These are phyloP conservation scores for Empidonax traillii DNA, from an alignment of 2,113 vertebrate genomes.

Conservation along the genomic window DNA sequence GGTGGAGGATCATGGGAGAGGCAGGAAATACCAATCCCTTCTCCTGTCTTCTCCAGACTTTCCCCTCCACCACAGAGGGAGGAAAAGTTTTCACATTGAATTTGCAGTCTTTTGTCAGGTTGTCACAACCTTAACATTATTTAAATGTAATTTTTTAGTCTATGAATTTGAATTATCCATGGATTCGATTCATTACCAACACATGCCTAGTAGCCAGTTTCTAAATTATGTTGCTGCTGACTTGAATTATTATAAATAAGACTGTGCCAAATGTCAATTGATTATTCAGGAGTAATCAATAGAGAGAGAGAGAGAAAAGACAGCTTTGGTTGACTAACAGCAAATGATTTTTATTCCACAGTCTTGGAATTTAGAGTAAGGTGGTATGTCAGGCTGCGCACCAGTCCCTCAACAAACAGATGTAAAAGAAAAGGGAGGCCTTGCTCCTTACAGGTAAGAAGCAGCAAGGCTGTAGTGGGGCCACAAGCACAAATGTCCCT, in stretches of 20 bases:
- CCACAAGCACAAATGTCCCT: not conserved
- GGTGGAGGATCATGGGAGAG: not conserved
- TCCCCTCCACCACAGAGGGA: not conserved
- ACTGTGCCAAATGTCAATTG: slow-evolving; percentile 69
- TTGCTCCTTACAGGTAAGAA: not conserved
- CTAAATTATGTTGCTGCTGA: slow-evolving; percentile 69
- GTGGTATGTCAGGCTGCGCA: not conserved
- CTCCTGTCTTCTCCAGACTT: not conserved
- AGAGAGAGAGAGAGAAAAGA: slow-evolving; percentile 26
- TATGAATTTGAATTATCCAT: slow-evolving; percentile 68
- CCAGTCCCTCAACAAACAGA: not conserved
- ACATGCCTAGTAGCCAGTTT: slow-evolving; percentile 63
- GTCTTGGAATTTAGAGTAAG: slow-evolving; percentile 17
- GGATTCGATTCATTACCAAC: slow-evolving; percentile 69
- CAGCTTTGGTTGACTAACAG: slow-evolving; percentile 56
- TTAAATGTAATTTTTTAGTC: slow-evolving; percentile 68
- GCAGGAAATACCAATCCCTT: not conserved
- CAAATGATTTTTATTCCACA: slow-evolving; percentile 53
- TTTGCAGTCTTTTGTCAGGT: slow-evolving; percentile 49
- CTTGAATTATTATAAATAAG: slow-evolving; percentile 75
- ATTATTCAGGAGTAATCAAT: slow-evolving; percentile 71
- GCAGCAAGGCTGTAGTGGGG: not conserved
- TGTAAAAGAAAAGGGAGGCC: not conserved
- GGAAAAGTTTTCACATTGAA: slow-evolving; percentile 23
- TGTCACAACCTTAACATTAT: slow-evolving; percentile 64